Evolutionary conservation across 2,888 invertebrate genomes (phyloP), one percentile per base, ranked within the genome.

Genomic region (Venusia cambrica): DNA sequence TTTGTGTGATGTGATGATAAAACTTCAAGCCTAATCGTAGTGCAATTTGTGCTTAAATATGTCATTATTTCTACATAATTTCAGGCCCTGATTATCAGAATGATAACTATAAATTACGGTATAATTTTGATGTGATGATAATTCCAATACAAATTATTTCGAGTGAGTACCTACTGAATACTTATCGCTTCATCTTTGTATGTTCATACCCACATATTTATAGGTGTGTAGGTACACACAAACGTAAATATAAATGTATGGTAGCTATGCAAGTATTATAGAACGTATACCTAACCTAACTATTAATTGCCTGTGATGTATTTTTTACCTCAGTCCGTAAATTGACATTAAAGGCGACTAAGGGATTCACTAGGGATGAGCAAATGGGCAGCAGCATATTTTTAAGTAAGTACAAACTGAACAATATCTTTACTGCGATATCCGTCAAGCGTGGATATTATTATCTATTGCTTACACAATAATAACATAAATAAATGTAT

Each of bases 121-220:
- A 37, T 45, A 45, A 48, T 48, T 45, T 39, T 35, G 44, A 38
- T 41, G 34, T 32, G 44, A 37, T 44, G 44, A 45, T 48, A 41
- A 44, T 34, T 40, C 27, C 27, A 27, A 34, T 34, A 26, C 33
- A n/a, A n/a, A n/a, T 28, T 33, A 44, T 32, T 29, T 36, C 25
- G 9, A 24, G 26, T 35, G 35, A 26, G 21, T 37, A 30, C 6
- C 4, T 15, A 25, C 2, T 9, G 3, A 4, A 18, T 28, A 28
- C 15, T 40, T 35, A 40, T 40, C 39, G 26, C 24, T 20, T 30
- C 22, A 31, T 34, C n/a, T 34, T 34, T 26, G 9, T 19, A 33
- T 12, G 21, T 33, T 17, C 2, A n/a, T 3, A 5, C 1, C 3
- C 5, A 19, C n/a, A n/a, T n/a, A n/a, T n/a, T n/a, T n/a, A n/a